A percentile compares a stretch with the other conserved stretches of the same genome.
Conservation (phyloP, 2,888 invertebrate genomes). For the Trachelus tabidus region DNA sequence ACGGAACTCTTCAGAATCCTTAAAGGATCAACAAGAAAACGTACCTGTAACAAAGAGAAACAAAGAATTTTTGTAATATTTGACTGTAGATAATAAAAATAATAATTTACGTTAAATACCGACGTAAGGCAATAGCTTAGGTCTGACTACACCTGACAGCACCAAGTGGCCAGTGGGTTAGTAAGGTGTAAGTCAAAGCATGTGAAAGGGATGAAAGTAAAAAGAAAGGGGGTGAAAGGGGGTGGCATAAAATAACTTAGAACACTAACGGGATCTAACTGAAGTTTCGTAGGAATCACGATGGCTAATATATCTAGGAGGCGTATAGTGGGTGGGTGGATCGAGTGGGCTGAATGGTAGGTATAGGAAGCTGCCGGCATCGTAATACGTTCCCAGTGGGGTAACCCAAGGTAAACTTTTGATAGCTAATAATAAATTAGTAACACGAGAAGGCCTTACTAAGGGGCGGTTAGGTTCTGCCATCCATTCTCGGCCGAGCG, state of each 20-base stretch:
- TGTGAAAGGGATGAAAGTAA: not conserved
- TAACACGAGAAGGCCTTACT: slow-evolving; percentile 56
- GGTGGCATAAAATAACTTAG: not conserved
- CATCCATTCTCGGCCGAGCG: slow-evolving; percentile 42
- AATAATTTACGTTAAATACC: not conserved
- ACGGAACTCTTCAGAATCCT: not conserved
- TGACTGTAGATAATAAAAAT: not conserved
- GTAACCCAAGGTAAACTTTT: slow-evolving; percentile 49
- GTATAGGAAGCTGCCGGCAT: not conserved
- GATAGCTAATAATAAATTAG: slow-evolving; percentile 63
- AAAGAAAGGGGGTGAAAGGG: not conserved
- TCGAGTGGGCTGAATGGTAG: not conserved
- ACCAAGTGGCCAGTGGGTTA: not conserved
- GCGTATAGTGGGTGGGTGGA: not conserved
- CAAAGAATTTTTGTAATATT: not conserved
- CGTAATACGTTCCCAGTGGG: slow-evolving; percentile 4
- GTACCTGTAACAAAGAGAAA: not conserved
- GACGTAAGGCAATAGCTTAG: not conserved
- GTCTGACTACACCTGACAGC: not conserved
- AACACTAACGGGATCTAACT: not conserved
- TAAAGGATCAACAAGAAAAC: not conserved
- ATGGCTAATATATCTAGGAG: slow-evolving; percentile 13
- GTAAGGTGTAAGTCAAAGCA: not conserved
- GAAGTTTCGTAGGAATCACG: slow-evolving; percentile 17
- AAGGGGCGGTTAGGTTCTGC: slow-evolving; percentile 48